Percentiles rank a stretch among this genome's conserved stretches.
phyloP scores from a whole-genome alignment of 2,888 invertebrate species.

The Iselma pallidipennis region DNA sequence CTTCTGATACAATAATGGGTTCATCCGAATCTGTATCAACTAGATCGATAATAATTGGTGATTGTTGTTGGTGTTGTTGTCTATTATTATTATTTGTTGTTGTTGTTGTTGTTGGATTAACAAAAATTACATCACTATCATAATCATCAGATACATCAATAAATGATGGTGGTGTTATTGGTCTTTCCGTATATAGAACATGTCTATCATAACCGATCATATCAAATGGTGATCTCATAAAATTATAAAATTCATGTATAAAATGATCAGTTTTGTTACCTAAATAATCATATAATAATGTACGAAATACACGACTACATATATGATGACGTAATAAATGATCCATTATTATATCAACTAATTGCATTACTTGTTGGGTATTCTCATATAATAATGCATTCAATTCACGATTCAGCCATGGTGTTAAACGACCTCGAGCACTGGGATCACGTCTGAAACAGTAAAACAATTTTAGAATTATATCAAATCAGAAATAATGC shows the following conservation, averaged over 20 bases:
- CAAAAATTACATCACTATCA: conserved; percentile 52
- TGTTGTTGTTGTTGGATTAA: conserved; percentile 35
- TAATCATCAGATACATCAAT: conserved; percentile 45
- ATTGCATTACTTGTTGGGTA: conserved; percentile 65
- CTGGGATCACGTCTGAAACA: conserved; percentile 74
- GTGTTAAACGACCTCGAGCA: conserved; percentile 79
- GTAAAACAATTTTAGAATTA: no score
- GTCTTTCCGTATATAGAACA: conserved; percentile 64
- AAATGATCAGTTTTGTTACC: conserved; percentile 80
- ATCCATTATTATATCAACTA: conserved; percentile 70
- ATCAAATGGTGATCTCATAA: conserved; percentile 85
- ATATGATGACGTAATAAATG: conserved; percentile 70
- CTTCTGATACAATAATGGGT: conserved; percentile 42
- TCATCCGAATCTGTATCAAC: conserved; percentile 46
- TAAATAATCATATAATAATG: conserved; percentile 70
- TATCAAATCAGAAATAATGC: no score
- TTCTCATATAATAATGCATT: conserved; percentile 72
- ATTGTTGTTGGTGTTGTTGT: background rate
- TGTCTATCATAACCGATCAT: conserved; percentile 80
- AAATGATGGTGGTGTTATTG: conserved; percentile 20
- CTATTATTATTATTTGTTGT: conserved; percentile 18
- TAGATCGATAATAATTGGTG: conserved; percentile 42
- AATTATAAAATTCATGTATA: conserved; percentile 84
- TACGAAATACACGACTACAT: conserved; percentile 70
- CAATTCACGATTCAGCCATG: conserved; percentile 88